Percentiles rank a stretch among this genome's conserved stretches.
phyloP scores from a whole-genome alignment of 2,888 invertebrate species.

The Sepioteuthis lessoniana region DNA sequence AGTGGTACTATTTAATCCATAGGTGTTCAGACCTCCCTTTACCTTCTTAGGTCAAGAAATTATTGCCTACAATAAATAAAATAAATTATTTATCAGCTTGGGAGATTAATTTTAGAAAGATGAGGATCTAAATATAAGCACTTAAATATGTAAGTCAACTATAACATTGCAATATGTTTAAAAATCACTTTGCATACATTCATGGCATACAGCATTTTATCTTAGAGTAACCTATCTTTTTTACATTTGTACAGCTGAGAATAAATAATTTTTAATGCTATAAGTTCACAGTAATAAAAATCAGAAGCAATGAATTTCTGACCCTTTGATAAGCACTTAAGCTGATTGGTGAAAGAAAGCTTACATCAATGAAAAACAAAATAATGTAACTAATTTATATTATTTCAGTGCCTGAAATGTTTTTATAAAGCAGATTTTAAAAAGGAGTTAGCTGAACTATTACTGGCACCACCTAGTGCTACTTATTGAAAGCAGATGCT shows the following conservation, averaged over 20 bases:
- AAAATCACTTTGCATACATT: neutral
- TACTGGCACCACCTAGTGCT: neutral
- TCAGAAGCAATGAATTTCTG: neutral
- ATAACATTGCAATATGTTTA: neutral
- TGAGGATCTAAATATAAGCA: neutral
- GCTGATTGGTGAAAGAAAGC: neutral
- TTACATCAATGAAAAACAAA: neutral
- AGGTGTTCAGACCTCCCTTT: too few relatives aligned
- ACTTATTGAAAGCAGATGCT: constrained; percentile 5
- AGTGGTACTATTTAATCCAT: too few relatives aligned
- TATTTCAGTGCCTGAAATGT: neutral
- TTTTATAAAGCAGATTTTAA: neutral
- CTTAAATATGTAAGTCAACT: neutral
- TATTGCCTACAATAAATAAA: too few relatives aligned
- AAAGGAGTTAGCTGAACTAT: neutral
- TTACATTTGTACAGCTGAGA: too few relatives aligned
- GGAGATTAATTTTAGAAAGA: neutral
- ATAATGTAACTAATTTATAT: neutral
- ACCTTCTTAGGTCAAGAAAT: too few relatives aligned
- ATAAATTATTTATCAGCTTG: neutral
- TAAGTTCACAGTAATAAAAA: neutral
- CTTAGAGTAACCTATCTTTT: too few relatives aligned
- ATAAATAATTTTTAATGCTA: neutral
- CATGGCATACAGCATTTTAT: neutral
- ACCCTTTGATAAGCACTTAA: neutral